These are phyloP conservation scores for Aurelia aurita DNA, from an alignment of 30 jellyfish, hydroid and myxozoan genomes.

Conservation along the genomic window DNA sequence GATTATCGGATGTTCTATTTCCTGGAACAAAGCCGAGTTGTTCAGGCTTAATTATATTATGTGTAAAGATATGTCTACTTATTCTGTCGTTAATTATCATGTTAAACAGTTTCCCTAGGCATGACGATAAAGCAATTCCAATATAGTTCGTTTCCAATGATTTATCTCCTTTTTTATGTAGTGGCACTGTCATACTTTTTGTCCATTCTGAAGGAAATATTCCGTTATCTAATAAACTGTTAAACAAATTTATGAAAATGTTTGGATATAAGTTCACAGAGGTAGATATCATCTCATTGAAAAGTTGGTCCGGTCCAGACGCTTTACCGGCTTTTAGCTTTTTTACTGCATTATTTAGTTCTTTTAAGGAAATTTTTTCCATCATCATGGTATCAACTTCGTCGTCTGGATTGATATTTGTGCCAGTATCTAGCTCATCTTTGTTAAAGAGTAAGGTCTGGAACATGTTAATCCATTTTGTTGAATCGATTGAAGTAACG, in stretches of 20 bases:
- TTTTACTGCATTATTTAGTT: constrained; percentile 9
- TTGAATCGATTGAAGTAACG: constrained; percentile 4
- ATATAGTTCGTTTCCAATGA: background rate
- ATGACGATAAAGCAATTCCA: background rate
- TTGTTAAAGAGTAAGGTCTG: too few species aligned
- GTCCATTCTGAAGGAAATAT: too few species aligned
- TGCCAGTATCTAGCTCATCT: background rate
- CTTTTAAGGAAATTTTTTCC: background rate
- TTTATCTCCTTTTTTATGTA: background rate
- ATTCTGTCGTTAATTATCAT: background rate
- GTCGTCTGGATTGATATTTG: constrained; percentile 10
- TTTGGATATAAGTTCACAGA: background rate
- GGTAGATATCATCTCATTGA: background rate
- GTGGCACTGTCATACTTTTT: background rate
- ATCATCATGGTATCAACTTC: constrained; percentile 3
- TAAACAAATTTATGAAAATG: background rate
- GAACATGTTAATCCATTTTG: background rate
- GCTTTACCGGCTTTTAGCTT: constrained; percentile 1
- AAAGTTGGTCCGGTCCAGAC: constrained; percentile 5
- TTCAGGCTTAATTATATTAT: too few species aligned
- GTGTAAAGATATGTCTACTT: too few species aligned
- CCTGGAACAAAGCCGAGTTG: too few species aligned
- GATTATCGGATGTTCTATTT: too few species aligned
- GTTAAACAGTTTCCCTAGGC: background rate
- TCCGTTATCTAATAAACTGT: background rate